Percentiles rank a stretch among this genome's conserved stretches.
Conservation (phyloP, 2,113 vertebrate species). For the Onychorhynchus coronatus region DNA sequence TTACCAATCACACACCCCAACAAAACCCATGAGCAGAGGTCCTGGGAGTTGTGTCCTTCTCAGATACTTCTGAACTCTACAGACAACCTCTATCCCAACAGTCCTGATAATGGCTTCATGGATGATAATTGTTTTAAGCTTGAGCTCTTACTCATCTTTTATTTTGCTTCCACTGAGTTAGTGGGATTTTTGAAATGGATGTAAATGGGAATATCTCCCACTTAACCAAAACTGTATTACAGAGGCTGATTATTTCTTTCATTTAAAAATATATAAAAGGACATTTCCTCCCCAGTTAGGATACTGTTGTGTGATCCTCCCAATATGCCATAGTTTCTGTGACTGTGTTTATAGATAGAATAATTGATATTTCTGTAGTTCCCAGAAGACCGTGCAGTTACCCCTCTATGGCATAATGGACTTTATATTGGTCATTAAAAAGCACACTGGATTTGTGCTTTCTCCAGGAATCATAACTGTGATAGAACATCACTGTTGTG, state of each 20-base stretch:
- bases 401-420: background rate
- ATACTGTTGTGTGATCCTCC: background rate
- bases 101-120: background rate
- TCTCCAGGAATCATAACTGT: background rate
- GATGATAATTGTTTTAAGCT: background rate
- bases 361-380: background rate
- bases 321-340: background rate
- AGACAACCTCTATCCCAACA: background rate
- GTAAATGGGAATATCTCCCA: background rate
- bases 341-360: background rate
- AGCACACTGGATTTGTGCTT: background rate
- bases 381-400: background rate
- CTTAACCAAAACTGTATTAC: background rate
- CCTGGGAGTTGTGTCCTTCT: background rate
- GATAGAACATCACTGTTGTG: background rate
- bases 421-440: background rate
- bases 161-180: background rate
- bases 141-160: background rate
- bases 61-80: background rate
- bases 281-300: background rate
- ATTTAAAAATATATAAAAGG: background rate
- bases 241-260: background rate
- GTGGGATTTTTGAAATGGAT: background rate
- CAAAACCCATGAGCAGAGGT: background rate
- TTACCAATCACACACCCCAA: background rate